Evolutionary conservation across 2,797 vertebrate species (phyloP), one percentile per base, ranked within the genome.

Genomic region (Clarias laeviceps): DNA sequence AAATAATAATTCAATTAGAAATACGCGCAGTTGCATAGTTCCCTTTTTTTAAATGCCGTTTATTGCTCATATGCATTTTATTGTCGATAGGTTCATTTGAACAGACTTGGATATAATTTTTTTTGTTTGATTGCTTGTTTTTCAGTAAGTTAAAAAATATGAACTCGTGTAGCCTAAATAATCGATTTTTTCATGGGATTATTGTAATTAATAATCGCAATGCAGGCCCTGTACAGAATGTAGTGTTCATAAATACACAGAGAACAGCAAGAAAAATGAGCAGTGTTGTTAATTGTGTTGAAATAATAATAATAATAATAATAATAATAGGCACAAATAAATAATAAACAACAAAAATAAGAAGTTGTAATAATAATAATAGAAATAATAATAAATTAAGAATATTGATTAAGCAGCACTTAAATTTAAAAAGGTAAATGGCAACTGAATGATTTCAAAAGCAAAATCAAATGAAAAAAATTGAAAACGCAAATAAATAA

Each of bases 251-350:
- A 29, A 65, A 66, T 29, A 27, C 65, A 40, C 4, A 62, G 18
- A 62, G 20, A 40, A 80, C 77, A 57, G 54, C 54, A 78, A 61
- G 7, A 65, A 37, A 45, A 45, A 77, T 9, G 37, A 79, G 77
- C 22, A 79, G 22, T 22, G 7, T 7, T 50, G 50, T 14, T 65
- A 80, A 20, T 54, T 65, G 32, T 66, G 32, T 62, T 79, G 40
- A 61, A 78, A 59, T 78, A 78, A 34, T 61, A 62, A 62, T 78
- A 62, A 61, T 78, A 79, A 78, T 61, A 78, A 78, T 61, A 61
- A 78, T 61, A 76, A 76, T 57, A 77, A 78, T 61, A 66, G 12
- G 4, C 18, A 20, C 20, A 18, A 59, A 17, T 17, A 11, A 9
- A 50, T 50, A 50, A 50, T 50, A 50, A 50, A 12, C 45, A 50